Evolutionary conservation across 2,888 invertebrate species (phyloP), one percentile per base, ranked within the genome.

Genomic region (Cyrtodaria siliqua): DNA sequence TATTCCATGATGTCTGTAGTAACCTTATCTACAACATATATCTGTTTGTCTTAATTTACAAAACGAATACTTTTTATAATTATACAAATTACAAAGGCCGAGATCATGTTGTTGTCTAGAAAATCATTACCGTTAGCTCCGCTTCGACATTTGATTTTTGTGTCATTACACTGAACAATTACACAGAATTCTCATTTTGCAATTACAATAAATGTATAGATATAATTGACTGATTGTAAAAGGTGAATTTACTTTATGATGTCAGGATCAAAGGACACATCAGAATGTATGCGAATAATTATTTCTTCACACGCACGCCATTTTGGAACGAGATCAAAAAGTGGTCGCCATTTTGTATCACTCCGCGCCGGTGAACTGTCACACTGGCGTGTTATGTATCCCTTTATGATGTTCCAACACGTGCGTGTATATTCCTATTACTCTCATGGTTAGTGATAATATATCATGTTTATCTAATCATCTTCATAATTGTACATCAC

Each of bases 41-140:
- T 29, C 18, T 16, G 40, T 73, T 66, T 71, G 50, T 56, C 73
- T 67, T 61, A 73, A 73, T 66, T 73, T 66, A 73, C 66, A 73
- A 66, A 67, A 56, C 60, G 59, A 42, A 67, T 73, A 49, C 49
- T 52, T 53, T 56, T 73, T 60, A 73, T 67, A 67, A 67, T 73
- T 61, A 73, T 73, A 73, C 73, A 73, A 67, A 67, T 66, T 66
- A 59, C 66, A 66, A 66, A 66, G 66, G 66, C 57, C 66, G 61
- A 64, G 59, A 62, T 26, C 59, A 50, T 62, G 68, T 74, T 26
- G 23, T 18, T 20, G 33, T 50, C 29, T 50, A 50, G 60, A 64
- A 59, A 64, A 49, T 42, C 23, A 59, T n/a, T 47, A 42, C 59
- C 53, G 62, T 55, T 70, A 62, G 62, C 49, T 50, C 44, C 38